These are phyloP conservation scores for Coregonus ussuriensis DNA, from an alignment of 2,797 vertebrate species.

Conservation along the genomic window DNA sequence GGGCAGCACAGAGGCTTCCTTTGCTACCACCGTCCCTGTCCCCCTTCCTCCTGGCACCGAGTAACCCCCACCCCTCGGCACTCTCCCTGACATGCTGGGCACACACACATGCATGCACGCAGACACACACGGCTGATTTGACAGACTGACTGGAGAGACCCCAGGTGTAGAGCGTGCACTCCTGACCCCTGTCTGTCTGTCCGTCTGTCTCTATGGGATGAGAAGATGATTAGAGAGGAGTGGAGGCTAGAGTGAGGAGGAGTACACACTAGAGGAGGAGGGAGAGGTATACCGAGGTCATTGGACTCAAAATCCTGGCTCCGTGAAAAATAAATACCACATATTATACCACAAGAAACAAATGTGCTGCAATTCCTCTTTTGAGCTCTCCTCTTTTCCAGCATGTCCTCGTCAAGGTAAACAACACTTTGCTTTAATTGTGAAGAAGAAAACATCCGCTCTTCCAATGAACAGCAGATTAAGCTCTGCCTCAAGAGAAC, in stretches of 20 bases:
- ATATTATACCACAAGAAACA: background rate
- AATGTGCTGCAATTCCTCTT: background rate
- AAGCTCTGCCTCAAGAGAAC: background rate
- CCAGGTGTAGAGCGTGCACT: background rate
- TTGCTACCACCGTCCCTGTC: constrained; percentile 16
- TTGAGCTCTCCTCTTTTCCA: constrained; percentile 12
- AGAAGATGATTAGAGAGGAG: background rate
- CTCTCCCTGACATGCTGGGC: constrained; percentile 1
- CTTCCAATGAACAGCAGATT: background rate
- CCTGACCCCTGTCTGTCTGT: constrained; percentile 10
- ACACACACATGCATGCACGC: background rate
- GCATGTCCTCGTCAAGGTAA: background rate
- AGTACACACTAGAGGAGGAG: background rate
- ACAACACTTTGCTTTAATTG: background rate
- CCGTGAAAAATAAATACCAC: background rate
- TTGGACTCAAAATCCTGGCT: background rate
- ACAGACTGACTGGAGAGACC: background rate
- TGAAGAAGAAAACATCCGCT: background rate
- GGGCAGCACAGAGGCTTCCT: constrained; percentile 4
- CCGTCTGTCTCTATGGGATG: background rate
- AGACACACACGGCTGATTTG: background rate
- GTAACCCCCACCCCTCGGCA: background rate
- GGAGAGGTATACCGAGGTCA: background rate
- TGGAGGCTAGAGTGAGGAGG: background rate
- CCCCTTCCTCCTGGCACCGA: constrained; percentile 18